Evolutionary conservation across 2,797 vertebrate genomes (phyloP).

Genomic region (Rhinichthys osculus): DNA sequence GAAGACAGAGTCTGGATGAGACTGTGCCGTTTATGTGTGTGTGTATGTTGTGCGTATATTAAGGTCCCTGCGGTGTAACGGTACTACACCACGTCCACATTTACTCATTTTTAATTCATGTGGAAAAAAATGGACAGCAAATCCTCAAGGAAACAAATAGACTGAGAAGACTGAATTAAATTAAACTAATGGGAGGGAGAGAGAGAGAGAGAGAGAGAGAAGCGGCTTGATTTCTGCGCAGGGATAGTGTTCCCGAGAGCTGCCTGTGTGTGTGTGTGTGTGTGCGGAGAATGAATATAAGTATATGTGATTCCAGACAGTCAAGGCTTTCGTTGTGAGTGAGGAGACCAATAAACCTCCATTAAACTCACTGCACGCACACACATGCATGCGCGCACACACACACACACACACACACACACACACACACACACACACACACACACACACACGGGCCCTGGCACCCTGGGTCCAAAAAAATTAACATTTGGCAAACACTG

Average conservation of each 20-base stretch:
- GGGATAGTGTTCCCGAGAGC: constrained; percentile 8
- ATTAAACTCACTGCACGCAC: not conserved
- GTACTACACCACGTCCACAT: not conserved
- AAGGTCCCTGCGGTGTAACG: not conserved
- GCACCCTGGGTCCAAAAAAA: constrained; percentile 14
- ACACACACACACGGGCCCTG: not conserved
- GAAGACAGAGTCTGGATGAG: not conserved
- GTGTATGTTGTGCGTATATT: not conserved
- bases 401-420: not conserved
- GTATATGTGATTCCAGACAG: constrained; percentile 23
- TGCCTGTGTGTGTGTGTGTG: not conserved
- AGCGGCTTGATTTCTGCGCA: not conserved
- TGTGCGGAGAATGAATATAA: constrained; percentile 28
- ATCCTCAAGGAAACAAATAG: constrained; percentile 23
- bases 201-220: not conserved
- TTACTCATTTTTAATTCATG: constrained; percentile 24
- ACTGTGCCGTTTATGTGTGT: not conserved
- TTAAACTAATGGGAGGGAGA: constrained; percentile 7
- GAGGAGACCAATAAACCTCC: constrained; percentile 31
- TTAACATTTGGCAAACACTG: not conserved
- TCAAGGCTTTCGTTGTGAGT: constrained; percentile 12
- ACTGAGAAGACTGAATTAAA: constrained; percentile 26
- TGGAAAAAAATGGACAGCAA: constrained; percentile 14
- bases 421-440: not conserved
- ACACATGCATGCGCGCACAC: not conserved